phyloP scores from a whole-genome alignment of 2,113 vertebrate species.

The Megaceryle torquata region DNA sequence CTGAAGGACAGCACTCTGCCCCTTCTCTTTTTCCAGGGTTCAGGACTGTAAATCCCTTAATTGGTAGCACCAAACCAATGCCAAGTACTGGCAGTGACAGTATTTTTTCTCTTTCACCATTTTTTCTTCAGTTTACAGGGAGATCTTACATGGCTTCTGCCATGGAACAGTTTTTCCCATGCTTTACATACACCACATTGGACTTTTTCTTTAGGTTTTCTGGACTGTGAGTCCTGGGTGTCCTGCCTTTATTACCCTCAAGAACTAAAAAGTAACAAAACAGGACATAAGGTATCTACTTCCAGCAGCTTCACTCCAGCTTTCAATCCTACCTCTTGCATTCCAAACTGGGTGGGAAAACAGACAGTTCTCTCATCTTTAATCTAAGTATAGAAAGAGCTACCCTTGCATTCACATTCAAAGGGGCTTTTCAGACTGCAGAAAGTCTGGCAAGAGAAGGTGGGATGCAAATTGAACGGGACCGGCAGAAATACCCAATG shows the following conservation, averaged over 20 bases:
- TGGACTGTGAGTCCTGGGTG: not conserved
- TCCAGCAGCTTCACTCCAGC: not conserved
- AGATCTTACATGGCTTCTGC: not conserved
- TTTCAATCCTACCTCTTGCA: not conserved
- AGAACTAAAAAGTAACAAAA: not conserved
- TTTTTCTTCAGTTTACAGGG: not conserved
- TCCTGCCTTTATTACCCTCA: not conserved
- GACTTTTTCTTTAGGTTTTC: not conserved
- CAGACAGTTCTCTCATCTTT: not conserved
- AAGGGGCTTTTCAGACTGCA: slow-evolving; percentile 10
- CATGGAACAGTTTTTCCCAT: not conserved
- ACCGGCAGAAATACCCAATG: not conserved
- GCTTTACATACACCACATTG: not conserved
- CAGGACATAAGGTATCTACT: not conserved
- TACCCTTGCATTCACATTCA: not conserved
- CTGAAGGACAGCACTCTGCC: not conserved
- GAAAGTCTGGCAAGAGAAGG: not conserved
- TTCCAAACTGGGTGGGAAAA: not conserved
- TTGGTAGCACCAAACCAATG: not conserved
- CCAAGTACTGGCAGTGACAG: not conserved
- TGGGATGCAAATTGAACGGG: slow-evolving; percentile 12
- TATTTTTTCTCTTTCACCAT: not conserved
- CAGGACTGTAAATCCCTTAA: not conserved
- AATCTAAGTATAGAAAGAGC: not conserved
- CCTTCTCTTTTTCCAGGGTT: not conserved